Conservation (phyloP, 2,797 vertebrate species). For the Acanthurus leucopareius region DNA sequence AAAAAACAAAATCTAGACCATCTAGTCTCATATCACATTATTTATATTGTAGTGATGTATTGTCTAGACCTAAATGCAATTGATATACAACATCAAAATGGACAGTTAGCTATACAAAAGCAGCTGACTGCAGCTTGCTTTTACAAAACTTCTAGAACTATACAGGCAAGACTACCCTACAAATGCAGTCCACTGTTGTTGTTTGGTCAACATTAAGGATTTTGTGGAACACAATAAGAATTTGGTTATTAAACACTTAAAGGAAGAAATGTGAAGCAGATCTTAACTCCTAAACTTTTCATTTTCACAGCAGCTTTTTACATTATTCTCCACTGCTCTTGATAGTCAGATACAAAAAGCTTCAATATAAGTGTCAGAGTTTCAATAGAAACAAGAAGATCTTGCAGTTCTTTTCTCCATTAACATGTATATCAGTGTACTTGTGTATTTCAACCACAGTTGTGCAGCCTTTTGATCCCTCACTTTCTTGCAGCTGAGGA, state of each 20-base stretch:
- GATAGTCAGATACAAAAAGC: background rate
- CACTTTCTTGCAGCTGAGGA: constrained; percentile 27
- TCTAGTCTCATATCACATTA: no score
- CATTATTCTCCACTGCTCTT: background rate
- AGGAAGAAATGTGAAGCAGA: constrained; percentile 18
- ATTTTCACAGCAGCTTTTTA: background rate
- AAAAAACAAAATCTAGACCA: no score
- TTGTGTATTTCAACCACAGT: constrained; percentile 23
- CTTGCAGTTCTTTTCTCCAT: background rate
- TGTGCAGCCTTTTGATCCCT: constrained; percentile 23
- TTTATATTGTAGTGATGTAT: no score
- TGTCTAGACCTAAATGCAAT: no score
- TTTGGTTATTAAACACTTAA: constrained; percentile 31
- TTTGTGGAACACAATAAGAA: background rate
- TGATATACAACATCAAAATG: no score
- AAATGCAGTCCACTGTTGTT: background rate
- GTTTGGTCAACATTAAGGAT: background rate
- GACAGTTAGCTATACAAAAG: no score
- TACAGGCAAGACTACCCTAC: background rate
- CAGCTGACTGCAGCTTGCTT: no score
- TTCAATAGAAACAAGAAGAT: background rate
- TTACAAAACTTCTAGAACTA: no score
- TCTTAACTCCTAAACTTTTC: constrained; percentile 33
- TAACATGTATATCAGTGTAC: background rate
- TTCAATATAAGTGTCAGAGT: background rate